Conservation (phyloP, 2,113 vertebrate species). For the Galemys pyrenaicus region DNA sequence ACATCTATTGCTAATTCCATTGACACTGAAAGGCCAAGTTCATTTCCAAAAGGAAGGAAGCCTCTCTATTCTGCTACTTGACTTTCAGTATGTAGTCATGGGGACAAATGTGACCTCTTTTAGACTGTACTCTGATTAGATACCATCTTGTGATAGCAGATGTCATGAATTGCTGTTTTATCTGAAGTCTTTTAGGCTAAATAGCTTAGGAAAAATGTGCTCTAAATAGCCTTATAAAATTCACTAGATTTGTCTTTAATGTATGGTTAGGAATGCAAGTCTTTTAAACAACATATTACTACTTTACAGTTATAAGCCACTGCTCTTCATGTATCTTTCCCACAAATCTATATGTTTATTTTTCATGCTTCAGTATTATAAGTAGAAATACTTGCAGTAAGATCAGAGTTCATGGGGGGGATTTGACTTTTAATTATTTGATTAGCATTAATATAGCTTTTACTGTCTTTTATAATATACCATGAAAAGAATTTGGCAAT, state of each 20-base stretch:
- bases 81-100: not conserved
- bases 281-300: not conserved
- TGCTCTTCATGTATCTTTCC: not conserved
- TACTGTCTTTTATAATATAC: slow-evolving; percentile 54
- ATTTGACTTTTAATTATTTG: slow-evolving; percentile 31
- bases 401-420: not conserved
- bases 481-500: slow-evolving; percentile 25
- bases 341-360: not conserved
- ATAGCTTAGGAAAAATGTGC: not conserved
- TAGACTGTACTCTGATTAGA: not conserved
- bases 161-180: not conserved
- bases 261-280: not conserved
- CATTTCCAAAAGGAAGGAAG: not conserved
- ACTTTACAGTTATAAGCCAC: not conserved
- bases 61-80: not conserved
- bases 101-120: not conserved
- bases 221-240: not conserved
- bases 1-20: not conserved
- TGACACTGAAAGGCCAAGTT: not conserved
- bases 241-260: not conserved
- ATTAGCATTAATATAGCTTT: slow-evolving; percentile 1
- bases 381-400: not conserved
- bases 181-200: not conserved
- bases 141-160: not conserved
- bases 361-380: not conserved